Base-by-base conservation (phyloP, 2,888 invertebrate species). In the Ceramica pisi region DNA sequence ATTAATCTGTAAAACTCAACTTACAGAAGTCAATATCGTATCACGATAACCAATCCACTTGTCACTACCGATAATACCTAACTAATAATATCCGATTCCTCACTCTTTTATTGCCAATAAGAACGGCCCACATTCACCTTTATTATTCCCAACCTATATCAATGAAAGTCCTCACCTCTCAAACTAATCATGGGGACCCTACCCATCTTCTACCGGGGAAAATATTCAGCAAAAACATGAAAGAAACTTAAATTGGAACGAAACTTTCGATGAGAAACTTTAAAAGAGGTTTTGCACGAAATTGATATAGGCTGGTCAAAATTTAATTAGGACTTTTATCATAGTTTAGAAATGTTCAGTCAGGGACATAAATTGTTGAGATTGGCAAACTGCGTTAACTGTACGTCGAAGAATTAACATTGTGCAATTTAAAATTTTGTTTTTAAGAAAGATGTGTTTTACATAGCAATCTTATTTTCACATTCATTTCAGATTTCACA, bases 211-310 rank as follows among this genome's bases (percentile, higher is more conserved):
- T 87, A 88, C 86, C 86, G 83, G 80, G 78, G 82, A 83, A 87
- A 87, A 88, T 89, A 89, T 90, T 88, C 85, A 80, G 82, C 80
- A 84, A 87, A 84, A 87, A 82, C 85, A 76, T 82, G 86, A 85
- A 85, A 82, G 82, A 80, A 91, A 91, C 87, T 90, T 92, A 89
- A 90, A 92, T 92, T 92, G 88, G 89, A 89, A 83, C 86, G 78
- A 83, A 86, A 87, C 86, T 83, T 82, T 75, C 12, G 56, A 64
- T 44, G 65, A 1, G 56, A 50, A 82, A 79, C 76, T 84, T 82
- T 65, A 65, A 72, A 71, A 69, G 74, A 72, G 79, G 73, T 70
- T 84, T 71, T 67, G 23, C 66, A 65, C 61, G 67, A 51, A 76
- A 83, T 71, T 80, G 75, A 84, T 81, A 80, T 67, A 51, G 61